phyloP scores from a whole-genome alignment of 2,113 vertebrate genomes.

The Orientallactaga bullata region DNA sequence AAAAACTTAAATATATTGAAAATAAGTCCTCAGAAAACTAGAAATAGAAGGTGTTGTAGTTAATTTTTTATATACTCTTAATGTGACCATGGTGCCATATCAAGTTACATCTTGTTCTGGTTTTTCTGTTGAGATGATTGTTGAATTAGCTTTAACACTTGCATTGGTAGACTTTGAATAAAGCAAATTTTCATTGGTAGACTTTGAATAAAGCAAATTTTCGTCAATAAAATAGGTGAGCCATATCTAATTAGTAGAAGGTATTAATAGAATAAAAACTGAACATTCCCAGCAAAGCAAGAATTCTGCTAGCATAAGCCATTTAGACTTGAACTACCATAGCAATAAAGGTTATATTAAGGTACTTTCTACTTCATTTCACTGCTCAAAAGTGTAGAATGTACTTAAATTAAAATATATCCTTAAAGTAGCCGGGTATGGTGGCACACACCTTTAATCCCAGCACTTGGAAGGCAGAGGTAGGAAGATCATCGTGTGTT shows the following conservation, averaged over 20 bases:
- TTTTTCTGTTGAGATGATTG: background rate
- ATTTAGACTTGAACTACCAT: background rate
- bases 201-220: background rate
- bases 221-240: no score
- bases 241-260: background rate
- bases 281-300: background rate
- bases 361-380: background rate
- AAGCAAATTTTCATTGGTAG: background rate
- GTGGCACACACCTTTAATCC: no score
- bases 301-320: no score
- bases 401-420: background rate
- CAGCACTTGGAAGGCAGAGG: no score
- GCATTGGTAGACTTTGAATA: background rate
- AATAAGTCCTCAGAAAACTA: background rate
- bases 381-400: background rate
- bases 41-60: background rate
- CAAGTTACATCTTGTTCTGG: background rate
- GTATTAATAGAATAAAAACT: background rate
- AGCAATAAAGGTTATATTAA: no score
- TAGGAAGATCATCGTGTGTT: no score
- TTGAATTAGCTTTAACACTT: background rate
- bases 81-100: background rate
- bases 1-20: background rate
- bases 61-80: background rate
- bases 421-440: no score